Evolutionary conservation across 2,113 vertebrate species (phyloP).

Genomic region (Odocoileus virginianus): DNA sequence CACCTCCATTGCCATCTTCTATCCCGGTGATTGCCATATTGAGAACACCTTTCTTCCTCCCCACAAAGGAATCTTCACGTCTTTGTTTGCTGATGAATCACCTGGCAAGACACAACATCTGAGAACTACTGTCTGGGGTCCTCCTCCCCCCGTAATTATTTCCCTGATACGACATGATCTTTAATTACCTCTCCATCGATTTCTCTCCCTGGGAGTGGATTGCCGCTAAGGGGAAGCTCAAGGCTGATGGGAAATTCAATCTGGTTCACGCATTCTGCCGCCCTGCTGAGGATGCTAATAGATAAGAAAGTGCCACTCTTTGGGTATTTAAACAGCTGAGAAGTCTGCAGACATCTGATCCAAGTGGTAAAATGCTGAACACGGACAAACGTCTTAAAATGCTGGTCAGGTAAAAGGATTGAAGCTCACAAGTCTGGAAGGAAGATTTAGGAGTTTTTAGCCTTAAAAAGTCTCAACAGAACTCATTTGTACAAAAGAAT

Average conservation of each 20-base stretch:
- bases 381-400: neutral
- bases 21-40: too few relatives aligned
- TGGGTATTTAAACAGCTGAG: neutral
- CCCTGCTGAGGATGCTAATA: neutral
- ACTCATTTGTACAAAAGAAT: fast-evolving
- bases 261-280: neutral
- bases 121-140: neutral
- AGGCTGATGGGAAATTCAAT: constrained; percentile 45
- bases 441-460: neutral
- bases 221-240: neutral
- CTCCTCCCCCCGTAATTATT: neutral
- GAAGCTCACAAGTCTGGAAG: too few relatives aligned
- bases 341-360: neutral
- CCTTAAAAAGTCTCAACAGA: neutral
- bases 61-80: neutral
- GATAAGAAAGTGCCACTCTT: neutral
- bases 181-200: constrained; percentile 43
- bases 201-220: neutral
- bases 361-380: neutral
- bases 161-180: neutral
- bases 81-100: neutral
- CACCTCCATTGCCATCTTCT: too few relatives aligned
- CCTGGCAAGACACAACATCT: neutral
- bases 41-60: neutral
- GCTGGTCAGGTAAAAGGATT: fast-evolving